Conservation (phyloP, 2,888 invertebrate genomes). For the Dasysyrphus tricinctus region DNA sequence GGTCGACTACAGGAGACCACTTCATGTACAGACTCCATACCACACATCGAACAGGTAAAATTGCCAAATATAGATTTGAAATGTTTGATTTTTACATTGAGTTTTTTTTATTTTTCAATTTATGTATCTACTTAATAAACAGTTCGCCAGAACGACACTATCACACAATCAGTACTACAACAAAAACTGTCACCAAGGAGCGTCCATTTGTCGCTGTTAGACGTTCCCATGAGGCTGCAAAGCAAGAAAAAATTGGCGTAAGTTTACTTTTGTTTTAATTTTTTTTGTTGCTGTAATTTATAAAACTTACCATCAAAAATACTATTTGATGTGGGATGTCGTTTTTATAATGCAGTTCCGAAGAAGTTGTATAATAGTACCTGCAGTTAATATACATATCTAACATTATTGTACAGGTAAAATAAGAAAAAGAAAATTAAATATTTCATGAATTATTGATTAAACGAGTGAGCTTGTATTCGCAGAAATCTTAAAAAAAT, state of each 20-base stretch:
- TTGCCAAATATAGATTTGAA: constrained; percentile 1
- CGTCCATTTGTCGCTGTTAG: constrained; percentile 87
- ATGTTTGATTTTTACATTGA: constrained; percentile 8
- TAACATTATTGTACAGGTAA: too few relatives aligned
- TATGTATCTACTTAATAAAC: neutral
- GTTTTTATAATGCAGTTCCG: too few relatives aligned
- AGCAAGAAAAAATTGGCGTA: constrained; percentile 76
- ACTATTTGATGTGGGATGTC: too few relatives aligned
- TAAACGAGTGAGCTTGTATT: too few relatives aligned
- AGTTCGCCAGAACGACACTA: constrained; percentile 81
- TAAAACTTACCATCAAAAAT: too few relatives aligned
- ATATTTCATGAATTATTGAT: too few relatives aligned
- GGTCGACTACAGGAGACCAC: constrained; percentile 77
- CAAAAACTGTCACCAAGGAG: constrained; percentile 81
- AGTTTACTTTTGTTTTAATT: constrained; percentile 51
- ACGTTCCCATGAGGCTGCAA: constrained; percentile 84
- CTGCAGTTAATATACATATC: too few relatives aligned
- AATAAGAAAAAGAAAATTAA: too few relatives aligned
- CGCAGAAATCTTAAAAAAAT: too few relatives aligned
- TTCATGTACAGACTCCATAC: constrained; percentile 78
- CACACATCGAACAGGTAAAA: constrained; percentile 76
- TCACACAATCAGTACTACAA: constrained; percentile 81
- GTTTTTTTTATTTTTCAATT: constrained; percentile 2
- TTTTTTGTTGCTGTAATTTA: neutral
- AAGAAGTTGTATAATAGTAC: too few relatives aligned